Conservation (phyloP, 2,888 invertebrate genomes). For the Gastrophysa polygoni region DNA sequence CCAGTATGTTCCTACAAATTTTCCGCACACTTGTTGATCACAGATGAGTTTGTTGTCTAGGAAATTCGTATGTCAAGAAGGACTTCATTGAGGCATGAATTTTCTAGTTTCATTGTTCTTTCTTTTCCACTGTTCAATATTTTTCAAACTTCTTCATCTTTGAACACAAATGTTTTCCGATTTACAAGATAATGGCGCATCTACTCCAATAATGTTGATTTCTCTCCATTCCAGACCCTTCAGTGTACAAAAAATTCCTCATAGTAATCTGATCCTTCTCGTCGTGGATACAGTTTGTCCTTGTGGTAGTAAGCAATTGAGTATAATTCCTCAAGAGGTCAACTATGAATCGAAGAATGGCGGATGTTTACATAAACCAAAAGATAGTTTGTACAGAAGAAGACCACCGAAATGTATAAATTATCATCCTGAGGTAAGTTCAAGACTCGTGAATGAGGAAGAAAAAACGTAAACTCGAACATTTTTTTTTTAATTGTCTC, state of each 20-base stretch:
- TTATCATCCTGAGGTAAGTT: slow-evolving; percentile 82
- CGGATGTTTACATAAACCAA: slow-evolving; percentile 65
- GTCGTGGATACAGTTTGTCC: slow-evolving; percentile 89
- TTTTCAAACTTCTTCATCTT: too few relatives aligned
- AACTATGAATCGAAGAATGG: slow-evolving; percentile 62
- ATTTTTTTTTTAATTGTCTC: slow-evolving; percentile 9
- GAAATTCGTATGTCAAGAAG: too few relatives aligned
- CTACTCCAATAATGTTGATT: background rate
- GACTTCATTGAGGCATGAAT: too few relatives aligned
- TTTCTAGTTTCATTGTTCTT: too few relatives aligned
- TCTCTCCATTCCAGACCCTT: slow-evolving; percentile 69
- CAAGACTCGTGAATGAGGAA: too few relatives aligned
- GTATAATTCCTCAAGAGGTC: slow-evolving; percentile 77
- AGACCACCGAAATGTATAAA: slow-evolving; percentile 83
- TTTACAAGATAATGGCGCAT: too few relatives aligned
- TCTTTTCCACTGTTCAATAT: too few relatives aligned
- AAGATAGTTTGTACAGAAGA: slow-evolving; percentile 73
- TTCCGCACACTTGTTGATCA: background rate
- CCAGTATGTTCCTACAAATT: too few relatives aligned
- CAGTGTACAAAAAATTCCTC: slow-evolving; percentile 89
- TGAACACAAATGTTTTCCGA: too few relatives aligned
- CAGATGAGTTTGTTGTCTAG: too few relatives aligned
- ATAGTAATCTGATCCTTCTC: slow-evolving; percentile 85
- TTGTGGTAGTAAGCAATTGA: slow-evolving; percentile 85
- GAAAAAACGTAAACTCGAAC: too few relatives aligned